Evolutionary conservation across 2,888 invertebrate species (phyloP).

Genomic region (Drosophila percnosoma): DNA sequence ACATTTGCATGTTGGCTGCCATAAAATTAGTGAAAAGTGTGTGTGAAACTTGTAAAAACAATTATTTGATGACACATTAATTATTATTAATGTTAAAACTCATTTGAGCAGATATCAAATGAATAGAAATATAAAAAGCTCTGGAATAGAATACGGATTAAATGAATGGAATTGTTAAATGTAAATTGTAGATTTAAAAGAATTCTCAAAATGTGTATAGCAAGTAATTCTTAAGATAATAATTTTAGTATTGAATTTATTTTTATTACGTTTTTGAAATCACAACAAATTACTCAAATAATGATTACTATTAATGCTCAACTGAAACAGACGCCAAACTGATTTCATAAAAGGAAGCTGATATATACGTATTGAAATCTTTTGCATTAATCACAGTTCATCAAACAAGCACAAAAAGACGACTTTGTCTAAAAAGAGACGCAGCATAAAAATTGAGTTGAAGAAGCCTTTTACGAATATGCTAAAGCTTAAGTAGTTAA

Average conservation of each 20-base stretch:
- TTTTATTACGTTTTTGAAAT: background rate
- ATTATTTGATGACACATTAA: background rate
- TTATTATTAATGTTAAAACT: background rate
- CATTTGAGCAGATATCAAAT: background rate
- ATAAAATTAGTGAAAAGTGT: background rate
- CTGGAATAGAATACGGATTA: background rate
- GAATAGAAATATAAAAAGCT: background rate
- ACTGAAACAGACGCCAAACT: background rate
- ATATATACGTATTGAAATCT: background rate
- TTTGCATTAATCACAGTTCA: conserved; percentile 20
- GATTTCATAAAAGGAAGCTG: background rate
- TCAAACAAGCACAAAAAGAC: background rate
- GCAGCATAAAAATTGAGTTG: background rate
- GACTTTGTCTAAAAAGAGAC: background rate
- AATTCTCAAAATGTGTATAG: background rate
- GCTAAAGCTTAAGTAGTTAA: conserved; percentile 16
- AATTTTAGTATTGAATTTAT: background rate
- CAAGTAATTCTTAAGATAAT: background rate
- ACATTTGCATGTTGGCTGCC: background rate
- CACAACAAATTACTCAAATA: background rate
- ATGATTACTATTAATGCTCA: background rate
- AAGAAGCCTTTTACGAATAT: conserved; percentile 22
- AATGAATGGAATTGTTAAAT: background rate
- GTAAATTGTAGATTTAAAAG: background rate
- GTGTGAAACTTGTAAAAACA: background rate